Percentiles rank a stretch among this genome's conserved stretches.
phyloP scores from a whole-genome alignment of 2,113 vertebrate species.

The Apaloderma vittatum region DNA sequence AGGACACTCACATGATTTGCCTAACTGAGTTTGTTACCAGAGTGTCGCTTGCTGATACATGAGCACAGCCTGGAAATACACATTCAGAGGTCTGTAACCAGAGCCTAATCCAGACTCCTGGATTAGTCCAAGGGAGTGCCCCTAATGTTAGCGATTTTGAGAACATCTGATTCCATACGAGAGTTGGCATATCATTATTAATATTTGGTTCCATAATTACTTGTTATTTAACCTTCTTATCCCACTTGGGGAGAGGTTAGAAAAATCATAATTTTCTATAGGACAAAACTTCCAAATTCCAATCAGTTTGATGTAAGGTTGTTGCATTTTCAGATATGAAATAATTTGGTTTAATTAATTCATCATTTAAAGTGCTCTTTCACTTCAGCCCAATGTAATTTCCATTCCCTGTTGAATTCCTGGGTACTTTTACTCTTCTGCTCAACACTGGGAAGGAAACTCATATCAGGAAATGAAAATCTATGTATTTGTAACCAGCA shows the following conservation, averaged over 20 bases:
- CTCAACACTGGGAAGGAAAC: background rate
- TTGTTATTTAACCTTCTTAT: slow-evolving; percentile 7
- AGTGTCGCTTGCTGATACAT: background rate
- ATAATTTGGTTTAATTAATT: slow-evolving; percentile 1
- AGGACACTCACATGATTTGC: background rate
- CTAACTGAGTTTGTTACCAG: background rate
- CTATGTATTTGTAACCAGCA: background rate
- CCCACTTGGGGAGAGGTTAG: background rate
- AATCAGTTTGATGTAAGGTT: background rate
- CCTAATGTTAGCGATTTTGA: background rate
- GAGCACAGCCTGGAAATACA: background rate
- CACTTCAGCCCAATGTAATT: background rate
- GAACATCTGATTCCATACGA: background rate
- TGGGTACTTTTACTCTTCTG: background rate
- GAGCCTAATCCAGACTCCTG: background rate
- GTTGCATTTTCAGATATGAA: background rate
- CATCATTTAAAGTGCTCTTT: background rate
- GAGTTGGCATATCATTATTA: background rate
- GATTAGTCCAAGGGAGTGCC: background rate
- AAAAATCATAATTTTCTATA: background rate
- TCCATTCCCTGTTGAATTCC: background rate
- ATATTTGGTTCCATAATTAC: background rate
- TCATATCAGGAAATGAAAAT: background rate
- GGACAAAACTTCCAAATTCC: background rate
- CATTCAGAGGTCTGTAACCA: background rate